Evolutionary conservation across 1,140 invertebrate genomes (phyloP), one percentile per base, ranked within the genome.

Genomic region (Himalopsyche phryganea): DNA sequence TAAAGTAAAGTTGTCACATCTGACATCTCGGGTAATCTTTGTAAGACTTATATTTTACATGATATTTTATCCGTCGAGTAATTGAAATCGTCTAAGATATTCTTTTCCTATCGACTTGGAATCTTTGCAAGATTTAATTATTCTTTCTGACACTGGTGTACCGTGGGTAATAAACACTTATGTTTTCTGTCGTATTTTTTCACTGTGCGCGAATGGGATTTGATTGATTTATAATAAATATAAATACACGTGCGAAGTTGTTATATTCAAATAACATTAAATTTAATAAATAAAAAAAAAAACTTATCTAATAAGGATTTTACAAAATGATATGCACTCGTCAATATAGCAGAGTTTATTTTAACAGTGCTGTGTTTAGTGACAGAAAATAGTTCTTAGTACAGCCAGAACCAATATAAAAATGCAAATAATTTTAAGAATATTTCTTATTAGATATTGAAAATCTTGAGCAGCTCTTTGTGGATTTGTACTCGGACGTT

Each of bases 361-460:
- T 57, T 54, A 50, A 47, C 51, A 46, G 57, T 20, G 56, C 61
- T 63, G 61, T 60, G 54, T 55, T 28, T 54, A 47, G 58, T 47
- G 48, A 51, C 11, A 33, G 49, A 38, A 40, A 1, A 15, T 45
- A 32, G 48, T 14, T 17, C 23, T 20, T n/a, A 40, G n/a, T 53
- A 45, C 57, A 60, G 61, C 57, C 61, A 63, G 61, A 63, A 63
- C 61, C 61, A 63, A 63, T 63, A 46, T 58, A 50, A 56, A n/a
- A 46, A 56, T 40, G 50, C 42, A 35, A 63, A 42, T 63, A 60
- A 63, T 59, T 44, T 45, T 63, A 63, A 54, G 52, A 42, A 55
- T 59, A 54, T 33, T 50, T 54, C 55, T 61, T 41, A 52, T 57
- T 62, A 62, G 54, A 49, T 53, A 54, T 58, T 50, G 60, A 36